Percentiles rank a stretch among this genome's conserved stretches.
These are phyloP conservation scores for Apeira syringaria DNA, from an alignment of 2,888 invertebrate species.

Conservation along the genomic window DNA sequence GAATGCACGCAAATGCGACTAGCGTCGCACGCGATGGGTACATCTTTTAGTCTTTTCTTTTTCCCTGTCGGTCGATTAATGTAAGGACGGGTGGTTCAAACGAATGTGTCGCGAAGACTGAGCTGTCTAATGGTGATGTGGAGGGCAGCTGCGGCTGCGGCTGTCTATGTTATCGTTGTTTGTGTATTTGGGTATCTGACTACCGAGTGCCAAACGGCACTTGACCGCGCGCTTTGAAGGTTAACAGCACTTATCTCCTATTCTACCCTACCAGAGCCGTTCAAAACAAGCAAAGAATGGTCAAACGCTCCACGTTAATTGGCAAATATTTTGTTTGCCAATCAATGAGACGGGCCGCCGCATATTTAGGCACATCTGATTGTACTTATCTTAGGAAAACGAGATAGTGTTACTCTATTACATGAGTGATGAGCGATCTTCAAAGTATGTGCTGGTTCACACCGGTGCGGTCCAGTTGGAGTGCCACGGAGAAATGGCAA, in stretches of 20 bases:
- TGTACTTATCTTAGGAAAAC: slow-evolving; percentile 32
- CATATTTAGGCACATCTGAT: slow-evolving; percentile 37
- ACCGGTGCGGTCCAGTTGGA: too few relatives aligned
- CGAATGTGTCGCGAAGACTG: slow-evolving; percentile 64
- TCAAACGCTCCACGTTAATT: slow-evolving; percentile 48
- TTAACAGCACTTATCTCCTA: slow-evolving; percentile 49
- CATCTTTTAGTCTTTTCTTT: too few relatives aligned
- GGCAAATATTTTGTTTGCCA: slow-evolving; percentile 56
- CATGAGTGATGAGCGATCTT: too few relatives aligned
- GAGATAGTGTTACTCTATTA: slow-evolving; percentile 18
- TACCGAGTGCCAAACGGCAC: too few relatives aligned
- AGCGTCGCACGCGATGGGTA: slow-evolving; percentile 44
- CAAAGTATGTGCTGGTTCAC: too few relatives aligned
- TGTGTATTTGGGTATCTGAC: slow-evolving; percentile 45
- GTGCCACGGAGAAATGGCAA: too few relatives aligned
- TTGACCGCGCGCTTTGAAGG: slow-evolving; percentile 67
- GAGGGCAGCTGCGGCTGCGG: slow-evolving; percentile 30
- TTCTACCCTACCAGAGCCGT: slow-evolving; percentile 18
- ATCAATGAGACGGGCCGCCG: slow-evolving; percentile 28
- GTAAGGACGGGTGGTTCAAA: slow-evolving; percentile 47
- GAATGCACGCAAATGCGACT: slow-evolving; percentile 51
- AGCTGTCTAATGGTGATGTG: slow-evolving; percentile 40
- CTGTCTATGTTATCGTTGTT: slow-evolving; percentile 45
- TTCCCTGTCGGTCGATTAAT: slow-evolving; percentile 35
- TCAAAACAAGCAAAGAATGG: slow-evolving; percentile 53